Base-by-base conservation (phyloP, 1,140 invertebrate genomes). In the Drosophila nannoptera region DNA sequence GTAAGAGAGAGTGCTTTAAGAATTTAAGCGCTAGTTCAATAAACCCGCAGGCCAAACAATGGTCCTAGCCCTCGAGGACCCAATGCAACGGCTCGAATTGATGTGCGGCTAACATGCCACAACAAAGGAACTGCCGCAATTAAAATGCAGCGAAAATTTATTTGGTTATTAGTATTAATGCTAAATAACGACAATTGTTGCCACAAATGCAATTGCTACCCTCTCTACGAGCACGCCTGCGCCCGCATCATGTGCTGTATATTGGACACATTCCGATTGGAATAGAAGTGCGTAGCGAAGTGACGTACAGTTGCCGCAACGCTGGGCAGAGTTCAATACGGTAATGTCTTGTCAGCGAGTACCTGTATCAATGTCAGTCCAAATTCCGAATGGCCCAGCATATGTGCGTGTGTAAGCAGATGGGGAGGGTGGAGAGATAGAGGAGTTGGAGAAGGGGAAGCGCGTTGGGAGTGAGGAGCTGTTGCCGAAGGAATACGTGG, bases 301-400 rank as follows among this genome's bases (percentile, higher is more conserved):
- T 9, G 7, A 29, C 40, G 69, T 82, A 82, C 66, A 77, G 71
- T 77, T 75, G 67, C 22, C 67, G 50, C 80, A 83, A 75, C 80
- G 68, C 42, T 32, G 5, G 5, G 22, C 49, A 52, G 54, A n/a
- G 8, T 22, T 60, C 29, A 69, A 16, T 56, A 42, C 38, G 53
- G 68, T 65, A 73, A 62, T 60, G 62, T 69, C 62, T 68, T 83
- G 78, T 83, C 78, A 84, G 45, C 69, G 50, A 60, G 36, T 84
- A 84, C 80, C 80, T 84, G 80, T 86, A 84, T 84, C 80, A 86
- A 84, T 84, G 76, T 80, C 78, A 61, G 46, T 14, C 49, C 46
- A 29, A 29, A 64, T 38, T 11, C 31, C 36, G 43, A 58, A 53
- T 62, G 58, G 59, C 69, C 67, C 14, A 78, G 70, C 80, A 83